Conservation (phyloP, 2,888 invertebrate genomes). For the Mythimna lalbum region DNA sequence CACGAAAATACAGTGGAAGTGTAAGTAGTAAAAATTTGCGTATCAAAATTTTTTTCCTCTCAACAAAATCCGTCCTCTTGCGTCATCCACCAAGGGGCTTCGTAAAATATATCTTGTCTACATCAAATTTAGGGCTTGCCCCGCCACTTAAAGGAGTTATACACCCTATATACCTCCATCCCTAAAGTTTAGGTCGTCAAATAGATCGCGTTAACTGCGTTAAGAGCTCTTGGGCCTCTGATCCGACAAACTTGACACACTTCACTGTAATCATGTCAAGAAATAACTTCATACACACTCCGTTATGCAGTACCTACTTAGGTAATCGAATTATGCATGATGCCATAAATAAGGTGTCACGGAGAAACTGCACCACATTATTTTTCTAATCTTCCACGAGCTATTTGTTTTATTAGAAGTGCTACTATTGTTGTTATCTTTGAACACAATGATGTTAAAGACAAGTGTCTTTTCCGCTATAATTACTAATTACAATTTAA, state of each 20-base stretch:
- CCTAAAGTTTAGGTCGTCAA: too few species aligned
- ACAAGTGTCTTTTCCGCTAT: slow-evolving; percentile 23
- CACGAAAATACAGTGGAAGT: too few species aligned
- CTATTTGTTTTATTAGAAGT: slow-evolving; percentile 16
- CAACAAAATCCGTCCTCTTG: too few species aligned
- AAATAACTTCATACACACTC: slow-evolving; percentile 20
- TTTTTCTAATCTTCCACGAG: slow-evolving; percentile 32
- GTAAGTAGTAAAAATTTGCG: too few species aligned
- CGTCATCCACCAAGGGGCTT: too few species aligned
- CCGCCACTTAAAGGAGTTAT: too few species aligned
- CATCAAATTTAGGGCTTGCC: too few species aligned
- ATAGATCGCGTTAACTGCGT: too few species aligned
- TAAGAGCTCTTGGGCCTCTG: too few species aligned
- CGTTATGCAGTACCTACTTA: slow-evolving; percentile 8
- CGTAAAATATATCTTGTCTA: too few species aligned
- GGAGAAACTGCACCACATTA: slow-evolving; percentile 35
- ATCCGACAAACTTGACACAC: slow-evolving; percentile 41
- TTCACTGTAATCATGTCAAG: slow-evolving; percentile 36
- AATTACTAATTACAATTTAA: slow-evolving; percentile 27
- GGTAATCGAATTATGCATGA: slow-evolving; percentile 58
- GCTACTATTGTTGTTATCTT: slow-evolving; percentile 29
- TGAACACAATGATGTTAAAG: neutral
- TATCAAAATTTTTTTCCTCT: too few species aligned
- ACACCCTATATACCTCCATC: too few species aligned
- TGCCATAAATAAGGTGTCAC: slow-evolving; percentile 38